Base-by-base conservation (phyloP, 2,888 invertebrate species). In the Taenaris catops region DNA sequence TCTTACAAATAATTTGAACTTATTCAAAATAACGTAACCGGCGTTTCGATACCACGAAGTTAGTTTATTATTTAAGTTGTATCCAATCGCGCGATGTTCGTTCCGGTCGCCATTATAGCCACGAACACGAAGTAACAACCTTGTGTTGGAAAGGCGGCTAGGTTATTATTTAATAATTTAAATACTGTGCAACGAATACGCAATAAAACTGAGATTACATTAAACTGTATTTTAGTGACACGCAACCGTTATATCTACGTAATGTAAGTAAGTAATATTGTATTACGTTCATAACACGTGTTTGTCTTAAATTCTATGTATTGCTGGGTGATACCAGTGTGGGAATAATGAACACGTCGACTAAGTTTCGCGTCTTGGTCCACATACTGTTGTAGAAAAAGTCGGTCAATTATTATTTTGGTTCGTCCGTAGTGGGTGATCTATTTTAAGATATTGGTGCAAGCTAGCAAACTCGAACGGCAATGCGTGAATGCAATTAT, bases 51-150 rank as follows among this genome's bases (percentile, higher is more conserved):
- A 48, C 49, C 20, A 45, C 55, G 81, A 83, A 81, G 78, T 73
- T 70, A 49, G 59, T 49, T 54, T 53, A 52, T 55, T 55, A 49
- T 59, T 59, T 23, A 34, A 31, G 25, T 37, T 23, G 34, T 42
- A 28, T 51, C 36, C 44, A 46, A 53, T 35, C 54, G 64, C 46
- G 55, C 68, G 51, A 67, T 71, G 59, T 80, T 84, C 78, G 64
- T 35, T 43, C 44, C 58, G 69, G 87, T 84, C 81, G 87, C 86
- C 86, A 87, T 87, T 86, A 78, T 70, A 80, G 84, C 87, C 87
- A 86, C 87, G 87, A 80, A 73, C 29, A 27, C 43, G 31, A 37
- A 36, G 25, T 34, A 35, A 25, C 33, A 29, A 24, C 32, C 58
- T 62, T 63, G 66, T 69, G 72, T 72, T n/a, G 68, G 58, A 63